Percentiles rank a stretch among this genome's conserved stretches.
Evolutionary conservation across 53 echinoderm and acorn worm genomes (phyloP).

Genomic region (Actinopyga echinites): DNA sequence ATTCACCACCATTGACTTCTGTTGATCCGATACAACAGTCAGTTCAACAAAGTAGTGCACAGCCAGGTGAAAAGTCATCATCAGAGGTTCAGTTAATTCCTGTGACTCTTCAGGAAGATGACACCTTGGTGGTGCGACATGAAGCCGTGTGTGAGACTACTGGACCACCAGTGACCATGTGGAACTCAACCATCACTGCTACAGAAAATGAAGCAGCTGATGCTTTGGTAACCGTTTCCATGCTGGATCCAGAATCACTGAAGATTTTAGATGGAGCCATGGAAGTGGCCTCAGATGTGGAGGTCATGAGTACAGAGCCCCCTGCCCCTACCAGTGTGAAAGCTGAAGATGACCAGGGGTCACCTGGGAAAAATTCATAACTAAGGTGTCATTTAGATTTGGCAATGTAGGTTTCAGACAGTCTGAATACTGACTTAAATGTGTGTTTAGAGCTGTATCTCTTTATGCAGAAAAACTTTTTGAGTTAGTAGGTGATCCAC

Average conservation of each 20-base stretch:
- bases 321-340: too few species aligned
- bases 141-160: too few species aligned
- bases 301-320: background rate
- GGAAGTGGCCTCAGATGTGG: conserved; percentile 23
- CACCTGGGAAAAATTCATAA: too few species aligned
- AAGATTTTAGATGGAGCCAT: conserved; percentile 15
- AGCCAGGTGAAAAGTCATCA: background rate
- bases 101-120: background rate
- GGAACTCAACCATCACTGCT: conserved; percentile 4
- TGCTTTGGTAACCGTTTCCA: conserved; percentile 22
- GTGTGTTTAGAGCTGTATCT: too few species aligned
- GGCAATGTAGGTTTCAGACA: too few species aligned
- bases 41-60: background rate
- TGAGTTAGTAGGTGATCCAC: too few species aligned
- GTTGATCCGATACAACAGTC: background rate
- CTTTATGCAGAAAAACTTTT: too few species aligned
- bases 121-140: background rate
- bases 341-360: too few species aligned
- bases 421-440: too few species aligned
- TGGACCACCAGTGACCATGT: too few species aligned
- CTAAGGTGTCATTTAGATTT: too few species aligned
- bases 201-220: conserved; percentile 11
- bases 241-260: conserved; percentile 11
- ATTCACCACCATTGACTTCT: background rate
- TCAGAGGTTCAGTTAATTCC: background rate